These are phyloP conservation scores for Lanistes nyassanus DNA, from an alignment of 1,140 invertebrate species.

Conservation along the genomic window DNA sequence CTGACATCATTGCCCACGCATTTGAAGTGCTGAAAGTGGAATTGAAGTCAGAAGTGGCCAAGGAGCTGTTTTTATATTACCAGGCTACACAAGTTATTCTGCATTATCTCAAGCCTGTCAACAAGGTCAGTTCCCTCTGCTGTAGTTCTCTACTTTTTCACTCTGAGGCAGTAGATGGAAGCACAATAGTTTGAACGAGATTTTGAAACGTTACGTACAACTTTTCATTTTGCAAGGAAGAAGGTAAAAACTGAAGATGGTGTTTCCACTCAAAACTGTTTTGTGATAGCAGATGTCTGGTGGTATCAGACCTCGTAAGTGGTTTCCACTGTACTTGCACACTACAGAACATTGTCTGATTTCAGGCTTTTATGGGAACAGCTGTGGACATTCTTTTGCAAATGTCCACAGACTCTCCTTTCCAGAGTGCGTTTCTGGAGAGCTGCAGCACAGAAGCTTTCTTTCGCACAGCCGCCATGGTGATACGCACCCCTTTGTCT, in stretches of 20 bases:
- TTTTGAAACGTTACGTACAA: too few relatives aligned
- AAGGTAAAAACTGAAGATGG: too few relatives aligned
- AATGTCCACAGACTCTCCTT: slow-evolving; percentile 63
- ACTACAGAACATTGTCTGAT: background rate
- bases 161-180: too few relatives aligned
- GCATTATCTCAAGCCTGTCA: slow-evolving; percentile 62
- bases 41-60: slow-evolving; percentile 59
- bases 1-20: slow-evolving; percentile 64
- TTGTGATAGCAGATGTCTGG: too few relatives aligned
- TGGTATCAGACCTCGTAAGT: too few relatives aligned
- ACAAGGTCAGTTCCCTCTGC: slow-evolving; percentile 60
- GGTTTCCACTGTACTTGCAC: background rate
- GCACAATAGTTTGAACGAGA: too few relatives aligned
- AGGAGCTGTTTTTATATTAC: slow-evolving; percentile 64
- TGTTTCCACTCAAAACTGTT: too few relatives aligned
- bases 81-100: slow-evolving; percentile 60
- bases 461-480: slow-evolving; percentile 63
- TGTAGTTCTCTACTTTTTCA: background rate
- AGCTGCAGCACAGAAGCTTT: slow-evolving; percentile 63
- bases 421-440: slow-evolving; percentile 57
- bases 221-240: too few relatives aligned
- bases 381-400: slow-evolving; percentile 64
- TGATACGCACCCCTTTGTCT: slow-evolving; percentile 56
- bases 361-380: slow-evolving; percentile 51
- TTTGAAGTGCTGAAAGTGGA: slow-evolving; percentile 64